Evolutionary conservation across 2,797 vertebrate genomes (phyloP), one percentile per base, ranked within the genome.

Genomic region (Paratrypauchen microcephalus): DNA sequence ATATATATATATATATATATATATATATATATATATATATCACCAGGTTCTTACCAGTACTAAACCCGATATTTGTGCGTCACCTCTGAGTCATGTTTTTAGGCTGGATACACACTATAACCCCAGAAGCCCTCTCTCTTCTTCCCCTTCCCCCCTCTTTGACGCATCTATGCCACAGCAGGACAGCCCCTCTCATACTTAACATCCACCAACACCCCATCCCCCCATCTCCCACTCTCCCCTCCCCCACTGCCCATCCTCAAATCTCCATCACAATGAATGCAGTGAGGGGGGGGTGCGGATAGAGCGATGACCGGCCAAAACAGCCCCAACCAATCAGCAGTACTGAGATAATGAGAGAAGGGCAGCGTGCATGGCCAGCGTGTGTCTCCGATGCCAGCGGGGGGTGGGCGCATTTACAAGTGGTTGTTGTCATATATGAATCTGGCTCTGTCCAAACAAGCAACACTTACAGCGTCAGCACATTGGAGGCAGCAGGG

Each of bases 211-310:
- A 72, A 77, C 70, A 74, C 65, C 66, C 72, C 65, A 78, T 66
- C 65, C 65, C 55, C 73, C 52, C 71, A 66, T 79, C 67, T 73
- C 68, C 86, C 15, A 7, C 24, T 68, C 50, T 72, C 80, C 85
- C 89, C 82, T 86, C 86, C 86, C 88, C 86, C 87, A 84, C 24
- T 30, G 57, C 19, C 30, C 0, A 69, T 76, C 59, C 75, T 80
- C 76, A 62, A 87, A 89, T 91, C 85, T 91, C 79, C 87, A 91
- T 91, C 63, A 92, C 87, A 91, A 91, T 91, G 58, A 86, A 80
- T 73, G 84, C 66, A 65, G 73, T 50, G 36, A 32, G 75, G 39
- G 2, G 60, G 73, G 56, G 0, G 32, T 50, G 28, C 57, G 48
- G 83, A 64, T 78, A 88, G 85, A 86, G 79, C 82, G 83, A 84